Base-by-base conservation (phyloP, 1,140 invertebrate species). In the Amyelois transitella region DNA sequence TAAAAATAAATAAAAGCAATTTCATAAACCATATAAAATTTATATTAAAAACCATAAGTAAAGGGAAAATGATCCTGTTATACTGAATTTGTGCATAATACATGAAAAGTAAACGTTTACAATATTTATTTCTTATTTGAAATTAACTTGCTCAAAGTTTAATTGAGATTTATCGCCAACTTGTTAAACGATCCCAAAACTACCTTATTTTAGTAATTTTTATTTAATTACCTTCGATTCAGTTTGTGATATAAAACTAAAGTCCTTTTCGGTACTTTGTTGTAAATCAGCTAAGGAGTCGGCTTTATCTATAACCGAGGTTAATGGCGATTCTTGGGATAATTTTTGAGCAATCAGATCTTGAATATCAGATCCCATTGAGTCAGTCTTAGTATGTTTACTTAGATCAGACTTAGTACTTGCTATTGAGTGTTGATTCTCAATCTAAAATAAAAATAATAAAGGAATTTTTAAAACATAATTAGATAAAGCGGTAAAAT, bases 191-290 rank as follows among this genome's bases (percentile, higher is more conserved):
- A 6, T 32, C 12, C 25, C n/a, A 38, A 14, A 38, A 8, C 32
- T 55, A 52, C n/a, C n/a, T n/a, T n/a, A n/a, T n/a, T n/a, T n/a
- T n/a, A n/a, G n/a, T 14, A 38, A 6, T 14, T 6, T 38, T 38
- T 6, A 8, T 38, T 38, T 6, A 32, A 32, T 44, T 69, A 89
- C 86, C 74, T 88, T 89, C 12, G 88, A 89, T 64, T 89, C 88
- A 32, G 88, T 87, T 69, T 89, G 86, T n/a, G 88, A 89, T 17
- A 88, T 69, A 66, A 81, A 86, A 69, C 86, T 88, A 43, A 83
- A 74, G 22, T 89, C 88, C 72, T 75, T 86, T 59, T 89, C 88
- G 28, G 86, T 89, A 55, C 86, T 88, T 60, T 87, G 88, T 59
- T 86, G 86, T 51, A 88, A 73, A 51, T 88, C 86, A 52, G 75